Base-by-base conservation (phyloP, 2,888 invertebrate genomes). In the Scrobipalpa costella region DNA sequence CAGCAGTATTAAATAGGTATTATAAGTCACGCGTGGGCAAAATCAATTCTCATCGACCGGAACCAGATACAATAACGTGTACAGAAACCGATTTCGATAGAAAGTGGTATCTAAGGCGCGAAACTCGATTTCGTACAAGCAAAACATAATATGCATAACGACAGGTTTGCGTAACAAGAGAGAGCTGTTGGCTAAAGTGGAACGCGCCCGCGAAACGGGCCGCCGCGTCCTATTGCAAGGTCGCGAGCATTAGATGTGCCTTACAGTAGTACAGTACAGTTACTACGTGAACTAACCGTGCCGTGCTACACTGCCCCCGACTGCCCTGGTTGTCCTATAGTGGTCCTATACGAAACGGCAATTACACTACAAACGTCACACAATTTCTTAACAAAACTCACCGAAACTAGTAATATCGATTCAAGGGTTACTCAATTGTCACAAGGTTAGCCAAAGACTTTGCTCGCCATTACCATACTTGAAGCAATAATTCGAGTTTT, bases 151-250 rank as follows among this genome's bases (percentile, higher is more conserved):
- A 88, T 86, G 85, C 89, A 88, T 89, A 88, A 90, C 88, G 88
- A 80, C 84, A 84, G 79, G 84, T 89, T 90, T 90, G 90, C 90
- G 90, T 89, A 90, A 90, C 84, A 86, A 90, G 90, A 90, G 90
- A 90, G 90, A 90, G 86, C 85, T 80, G 66, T 66, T 67, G 78
- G 79, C 79, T 77, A 81, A 89, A 90, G 89, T 90, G 74, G 90
- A 88, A 88, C 88, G 83, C 83, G 85, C 79, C 86, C 86, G 86
- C 86, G 81, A 88, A 87, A 85, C 86, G 73, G 80, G 77, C 80
- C 79, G 73, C 75, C 74, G 78, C 81, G 81, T 77, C 79, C 82
- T 81, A 75, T 76, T 72, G 72, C 87, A 87, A 88, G 88, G 88
- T 85, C 88, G 79, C 73, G 33, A 47, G 13, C 58, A 40, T 60